These are phyloP conservation scores for Connochaetes taurinus DNA, from an alignment of 2,113 vertebrate genomes.

Conservation along the genomic window DNA sequence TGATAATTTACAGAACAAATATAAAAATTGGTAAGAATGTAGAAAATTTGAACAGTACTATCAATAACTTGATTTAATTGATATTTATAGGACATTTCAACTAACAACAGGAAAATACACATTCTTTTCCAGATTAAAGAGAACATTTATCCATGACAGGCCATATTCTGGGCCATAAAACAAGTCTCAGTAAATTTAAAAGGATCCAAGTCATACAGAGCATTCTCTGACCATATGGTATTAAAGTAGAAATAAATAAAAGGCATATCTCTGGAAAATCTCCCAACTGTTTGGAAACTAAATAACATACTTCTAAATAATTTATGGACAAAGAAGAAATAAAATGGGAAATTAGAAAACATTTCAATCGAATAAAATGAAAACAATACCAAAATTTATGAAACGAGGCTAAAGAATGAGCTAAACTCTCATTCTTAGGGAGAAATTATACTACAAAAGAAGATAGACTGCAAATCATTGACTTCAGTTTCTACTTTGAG, in stretches of 20 bases:
- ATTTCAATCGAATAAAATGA: not conserved
- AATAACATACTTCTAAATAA: not conserved
- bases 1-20: not conserved
- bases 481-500: not conserved
- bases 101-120: not conserved
- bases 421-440: not conserved
- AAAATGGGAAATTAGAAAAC: not conserved
- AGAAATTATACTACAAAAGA: not conserved
- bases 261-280: not conserved
- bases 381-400: not conserved
- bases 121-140: not conserved
- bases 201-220: not conserved
- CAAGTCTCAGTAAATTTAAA: not conserved
- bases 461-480: not conserved
- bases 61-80: not conserved
- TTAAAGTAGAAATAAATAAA: conserved; percentile 15
- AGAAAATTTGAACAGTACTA: not conserved
- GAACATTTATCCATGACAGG: not conserved
- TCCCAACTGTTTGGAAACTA: not conserved
- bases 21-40: not conserved
- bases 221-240: not conserved
- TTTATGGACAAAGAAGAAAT: not conserved
- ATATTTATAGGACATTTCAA: not conserved
- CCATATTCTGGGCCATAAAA: not conserved
- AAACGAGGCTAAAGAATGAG: not conserved